Evolutionary conservation across 2,888 invertebrate genomes (phyloP).

Genomic region (Pheosia gnoma): DNA sequence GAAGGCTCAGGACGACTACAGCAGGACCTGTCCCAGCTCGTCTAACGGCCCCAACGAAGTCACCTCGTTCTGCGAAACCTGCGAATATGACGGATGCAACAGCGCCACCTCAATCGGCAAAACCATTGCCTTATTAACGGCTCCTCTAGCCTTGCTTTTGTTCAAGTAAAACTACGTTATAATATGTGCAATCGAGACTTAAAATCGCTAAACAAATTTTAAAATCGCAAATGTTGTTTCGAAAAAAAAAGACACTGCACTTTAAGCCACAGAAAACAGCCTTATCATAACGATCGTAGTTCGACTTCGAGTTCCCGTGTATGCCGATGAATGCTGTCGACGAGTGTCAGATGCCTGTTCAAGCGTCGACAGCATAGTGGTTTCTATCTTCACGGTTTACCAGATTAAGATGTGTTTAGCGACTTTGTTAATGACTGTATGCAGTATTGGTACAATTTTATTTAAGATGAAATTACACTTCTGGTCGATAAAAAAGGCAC

Average conservation of each 20-base stretch:
- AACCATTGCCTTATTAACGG: constrained; percentile 69
- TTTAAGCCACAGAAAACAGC: too few species aligned
- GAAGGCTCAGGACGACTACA: constrained; percentile 81
- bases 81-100: constrained; percentile 88
- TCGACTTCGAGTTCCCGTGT: too few species aligned
- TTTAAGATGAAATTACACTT: neutral
- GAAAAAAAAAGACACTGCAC: too few species aligned
- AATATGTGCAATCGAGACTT: constrained; percentile 8
- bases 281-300: too few species aligned
- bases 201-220: constrained; percentile 31
- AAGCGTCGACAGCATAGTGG: too few species aligned
- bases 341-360: too few species aligned
- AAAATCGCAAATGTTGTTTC: neutral
- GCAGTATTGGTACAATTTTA: neutral
- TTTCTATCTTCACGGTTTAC: too few species aligned
- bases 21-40: constrained; percentile 77
- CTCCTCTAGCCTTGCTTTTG: constrained; percentile 67
- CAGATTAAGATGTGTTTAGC: too few species aligned
- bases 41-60: constrained; percentile 77
- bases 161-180: constrained; percentile 62
- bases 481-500: neutral
- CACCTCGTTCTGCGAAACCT: constrained; percentile 86
- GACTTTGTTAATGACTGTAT: neutral
- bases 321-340: too few species aligned
- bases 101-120: constrained; percentile 77